A percentile compares a stretch with the other conserved stretches of the same genome.
Conservation (phyloP, 2,113 vertebrate species). For the Tricholaema leucomelas region DNA sequence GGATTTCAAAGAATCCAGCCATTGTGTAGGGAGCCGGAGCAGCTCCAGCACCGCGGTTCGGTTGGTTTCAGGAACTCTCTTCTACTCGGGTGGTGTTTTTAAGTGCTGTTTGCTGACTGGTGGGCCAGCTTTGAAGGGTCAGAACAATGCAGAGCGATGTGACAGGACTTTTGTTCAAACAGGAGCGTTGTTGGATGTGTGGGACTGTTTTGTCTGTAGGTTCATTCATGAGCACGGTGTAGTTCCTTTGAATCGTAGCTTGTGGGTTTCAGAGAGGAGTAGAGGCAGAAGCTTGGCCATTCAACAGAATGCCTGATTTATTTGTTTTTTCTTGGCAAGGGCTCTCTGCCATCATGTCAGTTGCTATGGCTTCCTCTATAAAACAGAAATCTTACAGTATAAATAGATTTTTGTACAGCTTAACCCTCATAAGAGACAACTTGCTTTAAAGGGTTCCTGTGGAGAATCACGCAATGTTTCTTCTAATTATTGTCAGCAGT, state of each 20-base stretch:
- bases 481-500: not conserved
- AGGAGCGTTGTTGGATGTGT: not conserved
- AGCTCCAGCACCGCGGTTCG: not conserved
- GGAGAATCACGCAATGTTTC: not conserved
- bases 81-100: not conserved
- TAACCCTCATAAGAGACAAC: not conserved
- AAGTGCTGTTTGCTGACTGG: slow-evolving; percentile 30
- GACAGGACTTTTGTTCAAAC: not conserved
- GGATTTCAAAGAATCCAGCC: slow-evolving; percentile 26
- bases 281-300: slow-evolving; percentile 28
- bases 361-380: slow-evolving; percentile 43
- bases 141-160: not conserved
- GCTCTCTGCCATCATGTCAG: slow-evolving; percentile 27
- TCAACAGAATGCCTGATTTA: slow-evolving; percentile 15
- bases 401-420: not conserved
- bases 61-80: slow-evolving; percentile 30
- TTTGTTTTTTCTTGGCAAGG: not conserved
- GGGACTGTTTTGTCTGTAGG: not conserved
- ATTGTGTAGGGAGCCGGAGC: slow-evolving; percentile 8
- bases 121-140: not conserved
- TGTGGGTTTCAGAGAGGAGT: not conserved
- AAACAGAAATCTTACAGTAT: not conserved
- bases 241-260: slow-evolving; percentile 1
- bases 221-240: slow-evolving; percentile 24
- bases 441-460: not conserved